Evolutionary conservation across 2,113 vertebrate species (phyloP).

Genomic region (Phylloscopus trochilus): DNA sequence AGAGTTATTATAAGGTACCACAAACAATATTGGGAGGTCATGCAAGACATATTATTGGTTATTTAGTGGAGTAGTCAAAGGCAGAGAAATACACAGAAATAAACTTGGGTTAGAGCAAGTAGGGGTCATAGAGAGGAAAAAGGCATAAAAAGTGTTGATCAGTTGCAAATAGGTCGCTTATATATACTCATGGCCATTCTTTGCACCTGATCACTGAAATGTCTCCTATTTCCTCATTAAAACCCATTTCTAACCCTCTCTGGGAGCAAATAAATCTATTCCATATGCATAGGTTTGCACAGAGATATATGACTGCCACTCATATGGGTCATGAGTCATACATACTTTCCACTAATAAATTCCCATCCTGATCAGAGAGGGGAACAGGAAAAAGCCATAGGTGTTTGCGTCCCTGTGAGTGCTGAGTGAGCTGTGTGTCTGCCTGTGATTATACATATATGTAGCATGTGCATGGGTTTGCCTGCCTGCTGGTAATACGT

Average conservation of each 20-base stretch:
- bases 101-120: neutral
- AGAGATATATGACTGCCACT: neutral
- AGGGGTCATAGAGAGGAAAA: neutral
- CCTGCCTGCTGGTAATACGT: neutral
- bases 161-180: neutral
- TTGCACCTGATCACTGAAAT: neutral
- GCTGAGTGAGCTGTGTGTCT: neutral
- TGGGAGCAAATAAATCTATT: neutral
- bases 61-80: neutral
- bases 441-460: no score
- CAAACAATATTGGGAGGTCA: neutral
- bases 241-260: neutral
- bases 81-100: neutral
- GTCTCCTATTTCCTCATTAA: neutral
- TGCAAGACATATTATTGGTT: neutral
- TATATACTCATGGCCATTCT: neutral
- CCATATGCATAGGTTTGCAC: rapidly evolving
- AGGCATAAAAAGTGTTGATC: neutral
- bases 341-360: neutral
- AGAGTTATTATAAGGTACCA: neutral
- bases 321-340: no score
- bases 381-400: rapidly evolving
- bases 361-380: neutral
- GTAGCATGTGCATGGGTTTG: rapidly evolving
- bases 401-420: neutral